A percentile compares a stretch with the other conserved stretches of the same genome.
These are phyloP conservation scores for Percopsis transmontana DNA, from an alignment of 2,113 vertebrate genomes.

Conservation along the genomic window DNA sequence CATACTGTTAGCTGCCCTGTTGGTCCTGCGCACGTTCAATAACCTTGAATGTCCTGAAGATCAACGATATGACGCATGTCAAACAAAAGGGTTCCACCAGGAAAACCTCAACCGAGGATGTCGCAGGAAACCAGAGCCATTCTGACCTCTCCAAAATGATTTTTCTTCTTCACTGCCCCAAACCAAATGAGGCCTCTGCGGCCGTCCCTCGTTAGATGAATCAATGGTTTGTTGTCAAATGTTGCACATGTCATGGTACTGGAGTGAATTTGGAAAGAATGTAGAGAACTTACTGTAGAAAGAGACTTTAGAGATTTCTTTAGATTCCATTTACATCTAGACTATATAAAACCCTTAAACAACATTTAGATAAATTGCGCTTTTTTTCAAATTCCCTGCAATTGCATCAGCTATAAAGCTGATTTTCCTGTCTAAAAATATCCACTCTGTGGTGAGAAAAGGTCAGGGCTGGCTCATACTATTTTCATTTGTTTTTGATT, in stretches of 20 bases:
- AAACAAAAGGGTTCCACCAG: constrained; percentile 16
- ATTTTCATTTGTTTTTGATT: constrained; percentile 27
- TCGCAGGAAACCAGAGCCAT: not conserved
- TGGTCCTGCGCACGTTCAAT: constrained; percentile 45
- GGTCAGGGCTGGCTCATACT: constrained; percentile 25
- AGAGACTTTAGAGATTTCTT: constrained; percentile 16
- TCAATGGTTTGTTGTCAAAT: constrained; percentile 5
- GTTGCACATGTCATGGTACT: constrained; percentile 15
- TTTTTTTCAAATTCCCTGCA: constrained; percentile 60
- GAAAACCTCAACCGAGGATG: constrained; percentile 1
- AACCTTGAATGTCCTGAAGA: constrained; percentile 41
- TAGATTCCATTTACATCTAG: constrained; percentile 30
- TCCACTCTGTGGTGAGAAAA: constrained; percentile 19
- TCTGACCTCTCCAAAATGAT: not conserved
- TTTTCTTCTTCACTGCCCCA: not conserved
- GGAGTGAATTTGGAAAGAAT: constrained; percentile 14
- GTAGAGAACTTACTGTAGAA: not conserved
- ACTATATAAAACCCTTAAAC: constrained; percentile 37
- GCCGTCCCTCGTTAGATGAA: not conserved
- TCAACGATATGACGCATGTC: constrained; percentile 9
- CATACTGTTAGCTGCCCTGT: constrained; percentile 70
- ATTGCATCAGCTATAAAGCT: constrained; percentile 39
- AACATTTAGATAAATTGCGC: constrained; percentile 38
- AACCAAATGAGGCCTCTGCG: not conserved
- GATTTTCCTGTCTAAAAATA: constrained; percentile 41